Base-by-base conservation (phyloP, 2,113 vertebrate genomes). In the Prietella phreatophila region DNA sequence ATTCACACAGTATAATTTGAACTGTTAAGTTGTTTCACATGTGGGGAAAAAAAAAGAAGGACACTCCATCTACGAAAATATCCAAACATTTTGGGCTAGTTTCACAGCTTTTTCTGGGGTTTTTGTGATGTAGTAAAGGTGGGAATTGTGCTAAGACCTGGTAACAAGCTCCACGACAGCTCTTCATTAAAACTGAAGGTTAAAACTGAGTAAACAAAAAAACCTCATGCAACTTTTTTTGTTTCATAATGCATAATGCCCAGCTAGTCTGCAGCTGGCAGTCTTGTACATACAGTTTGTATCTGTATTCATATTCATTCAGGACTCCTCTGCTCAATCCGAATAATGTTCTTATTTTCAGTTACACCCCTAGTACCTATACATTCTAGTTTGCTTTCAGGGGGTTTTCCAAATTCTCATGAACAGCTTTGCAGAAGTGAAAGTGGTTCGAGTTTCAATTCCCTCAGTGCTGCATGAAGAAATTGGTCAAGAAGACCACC, bases 371-470 rank as follows among this genome's bases (percentile, higher is more conserved):
- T 8, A 30, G 5, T 10, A 47, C 36, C 30, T 65, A n/a, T 22
- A 33, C 33, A 6, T 69, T 83, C 65, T 50, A 83, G 36, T 19
- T 56, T 4, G 33, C 5, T 78, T 80, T 19, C 30, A 50, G 63
- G 56, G 50, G 30, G 4, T 69, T 86, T 85, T 47, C n/a, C 36
- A 69, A 56, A 30, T 91, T 71, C 82, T 84, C 53, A 63, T 27
- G 47, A 79, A 61, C 5, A 61, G 69, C 10, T 84, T 87, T 84
- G 20, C 63, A 88, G 86, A 87, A 85, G 47, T 84, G 86, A 88
- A 90, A 90, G 83, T 73, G 55, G 50, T 56, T 55, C 19, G 13
- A 88, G 91, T 93, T 92, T 93, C 90, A 90, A 81, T 92, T 92
- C 91, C 87, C 56, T 55, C 82, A 86, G 20, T 73, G 19, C 42